Conservation (phyloP, 2,113 vertebrate genomes). For the Rostratula benghalensis region DNA sequence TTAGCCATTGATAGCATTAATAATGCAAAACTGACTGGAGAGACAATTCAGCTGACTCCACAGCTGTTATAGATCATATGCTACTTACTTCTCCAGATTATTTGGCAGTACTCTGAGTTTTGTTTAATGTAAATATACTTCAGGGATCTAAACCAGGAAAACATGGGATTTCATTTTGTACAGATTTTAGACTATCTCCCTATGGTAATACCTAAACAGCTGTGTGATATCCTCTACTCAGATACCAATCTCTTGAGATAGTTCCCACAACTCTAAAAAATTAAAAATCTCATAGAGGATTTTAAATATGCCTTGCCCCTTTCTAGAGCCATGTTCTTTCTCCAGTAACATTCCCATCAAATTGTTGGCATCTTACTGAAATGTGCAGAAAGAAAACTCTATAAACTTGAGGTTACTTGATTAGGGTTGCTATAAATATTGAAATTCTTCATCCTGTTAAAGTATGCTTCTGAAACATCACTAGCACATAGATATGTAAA, state of each 20-base stretch:
- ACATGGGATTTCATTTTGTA: conserved; percentile 7
- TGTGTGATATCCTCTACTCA: conserved; percentile 15
- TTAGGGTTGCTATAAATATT: background rate
- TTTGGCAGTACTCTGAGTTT: conserved; percentile 36
- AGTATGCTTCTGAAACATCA: background rate
- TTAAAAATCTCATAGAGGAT: background rate
- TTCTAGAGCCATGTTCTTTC: background rate
- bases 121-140: conserved; percentile 52
- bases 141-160: conserved; percentile 48
- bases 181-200: background rate
- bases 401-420: background rate
- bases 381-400: background rate
- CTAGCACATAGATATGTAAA: background rate
- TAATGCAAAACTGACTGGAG: background rate
- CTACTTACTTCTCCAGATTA: conserved; percentile 30
- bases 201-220: conserved; percentile 6
- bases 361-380: background rate
- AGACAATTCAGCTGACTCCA: background rate
- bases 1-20: background rate
- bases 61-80: conserved; percentile 51
- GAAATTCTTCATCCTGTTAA: background rate
- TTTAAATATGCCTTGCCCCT: background rate
- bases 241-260: background rate
- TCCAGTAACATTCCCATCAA: background rate
- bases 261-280: conserved; percentile 3